Evolutionary conservation across 2,113 vertebrate genomes (phyloP), one percentile per base, ranked within the genome.

Genomic region (Nibea coibor): DNA sequence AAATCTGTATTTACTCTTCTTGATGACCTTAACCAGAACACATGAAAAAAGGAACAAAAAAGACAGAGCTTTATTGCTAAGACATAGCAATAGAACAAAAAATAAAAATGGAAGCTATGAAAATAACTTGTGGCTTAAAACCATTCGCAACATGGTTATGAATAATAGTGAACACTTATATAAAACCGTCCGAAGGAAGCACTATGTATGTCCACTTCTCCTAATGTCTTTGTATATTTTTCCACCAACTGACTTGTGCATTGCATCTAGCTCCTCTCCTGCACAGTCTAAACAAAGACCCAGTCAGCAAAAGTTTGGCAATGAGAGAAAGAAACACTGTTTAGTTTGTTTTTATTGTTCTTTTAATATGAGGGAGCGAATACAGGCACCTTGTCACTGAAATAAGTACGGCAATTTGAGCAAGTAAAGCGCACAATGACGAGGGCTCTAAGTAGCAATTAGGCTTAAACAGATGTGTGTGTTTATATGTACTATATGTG

Each of bases 1-100:
- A 81, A 91, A 91, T 87, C 65, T 89, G 70, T 90, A 88, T 92
- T 93, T 87, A 84, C 80, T 88, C 83, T 91, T 51, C 71, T 75
- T 84, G 76, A 89, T 85, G 85, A 83, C 79, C 17, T 84, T 57
- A 73, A 84, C 75, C 10, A 63, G 75, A 57, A 85, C 70, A 72
- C 24, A 16, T 63, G 50, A 31, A 71, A 65, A 53, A 51, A 74
- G 15, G 10, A 8, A 56, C 43, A 35, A 72, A 62, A 84, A 81
- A 61, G 11, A 10, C 9, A 11, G 42, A 43, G 42, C 31, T 31
- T 31, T 5, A 31, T 31, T 31, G 31, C n/a, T 54, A 48, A 28
- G 19, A 72, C 65, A 66, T 70, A 20, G 16, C 50, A 56, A 63
- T 61, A 45, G 69, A 26, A 80, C 51, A 5, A 56, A 71, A 51